Evolutionary conservation across 2,113 vertebrate genomes (phyloP).

Genomic region (Pedetes capensis): DNA sequence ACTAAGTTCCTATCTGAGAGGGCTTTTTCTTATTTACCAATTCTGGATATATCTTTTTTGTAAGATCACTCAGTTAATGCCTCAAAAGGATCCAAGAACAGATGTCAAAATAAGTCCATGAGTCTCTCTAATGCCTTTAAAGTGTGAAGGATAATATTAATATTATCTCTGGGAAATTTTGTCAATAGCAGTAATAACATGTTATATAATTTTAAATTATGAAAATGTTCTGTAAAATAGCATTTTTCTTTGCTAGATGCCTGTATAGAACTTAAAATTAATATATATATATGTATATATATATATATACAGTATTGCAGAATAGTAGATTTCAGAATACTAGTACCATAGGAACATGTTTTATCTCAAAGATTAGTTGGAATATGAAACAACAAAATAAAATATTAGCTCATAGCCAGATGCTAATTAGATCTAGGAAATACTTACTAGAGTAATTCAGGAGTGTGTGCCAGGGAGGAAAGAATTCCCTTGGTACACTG

Average conservation of each 20-base stretch:
- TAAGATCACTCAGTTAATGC: not conserved
- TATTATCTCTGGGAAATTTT: not conserved
- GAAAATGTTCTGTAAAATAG: not conserved
- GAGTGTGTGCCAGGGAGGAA: not conserved
- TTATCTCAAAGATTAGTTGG: conserved; percentile 16
- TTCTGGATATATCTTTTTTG: not conserved
- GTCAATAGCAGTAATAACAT: conserved; percentile 1
- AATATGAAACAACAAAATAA: conserved; percentile 31
- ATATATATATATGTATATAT: not conserved
- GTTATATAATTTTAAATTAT: not conserved
- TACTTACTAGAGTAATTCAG: not conserved
- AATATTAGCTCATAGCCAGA: not conserved
- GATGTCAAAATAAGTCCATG: not conserved
- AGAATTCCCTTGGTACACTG: not conserved
- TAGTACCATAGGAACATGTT: not conserved
- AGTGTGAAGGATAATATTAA: not conserved
- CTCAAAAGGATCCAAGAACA: not conserved
- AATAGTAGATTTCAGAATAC: too few relatives aligned
- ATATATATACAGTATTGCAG: not conserved
- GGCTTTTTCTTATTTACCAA: not conserved
- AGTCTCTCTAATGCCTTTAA: not conserved
- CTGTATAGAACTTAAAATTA: not conserved
- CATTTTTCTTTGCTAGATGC: not conserved
- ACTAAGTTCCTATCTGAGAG: not conserved
- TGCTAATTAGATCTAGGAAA: not conserved